Conservation (phyloP, 2,113 vertebrate species). For the Seriola quinqueradiata region DNA sequence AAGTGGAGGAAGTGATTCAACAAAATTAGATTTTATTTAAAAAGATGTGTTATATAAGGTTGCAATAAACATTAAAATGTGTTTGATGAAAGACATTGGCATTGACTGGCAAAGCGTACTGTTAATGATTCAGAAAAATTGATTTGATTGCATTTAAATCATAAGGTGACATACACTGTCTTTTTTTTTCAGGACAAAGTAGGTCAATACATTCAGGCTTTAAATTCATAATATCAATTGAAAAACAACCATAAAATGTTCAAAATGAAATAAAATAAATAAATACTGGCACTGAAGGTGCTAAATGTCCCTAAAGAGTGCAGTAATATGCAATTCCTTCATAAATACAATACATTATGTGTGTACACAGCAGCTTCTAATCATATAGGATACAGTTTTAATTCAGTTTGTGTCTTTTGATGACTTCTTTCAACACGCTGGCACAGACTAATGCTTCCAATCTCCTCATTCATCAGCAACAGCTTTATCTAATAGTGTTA, state of each 20-base stretch:
- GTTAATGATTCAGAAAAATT: conserved; percentile 4
- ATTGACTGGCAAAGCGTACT: conserved; percentile 18
- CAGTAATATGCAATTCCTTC: conserved; percentile 17
- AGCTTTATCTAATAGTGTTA: conserved; percentile 30
- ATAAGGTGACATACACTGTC: neutral
- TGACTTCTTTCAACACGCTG: conserved; percentile 3
- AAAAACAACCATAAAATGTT: conserved; percentile 12
- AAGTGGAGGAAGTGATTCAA: neutral
- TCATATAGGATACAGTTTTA: conserved; percentile 10
- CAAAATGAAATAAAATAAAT: conserved; percentile 23
- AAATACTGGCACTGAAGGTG: conserved; percentile 59
- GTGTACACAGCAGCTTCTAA: conserved; percentile 17
- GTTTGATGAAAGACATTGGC: conserved; percentile 11
- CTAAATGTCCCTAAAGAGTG: conserved; percentile 19
- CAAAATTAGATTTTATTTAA: conserved; percentile 24
- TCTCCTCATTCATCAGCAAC: conserved; percentile 38
- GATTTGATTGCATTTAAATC: conserved; percentile 22
- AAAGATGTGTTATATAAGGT: neutral
- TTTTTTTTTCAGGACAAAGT: neutral
- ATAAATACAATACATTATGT: conserved; percentile 42
- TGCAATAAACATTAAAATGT: conserved; percentile 12
- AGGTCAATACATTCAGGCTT: conserved; percentile 30
- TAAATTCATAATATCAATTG: conserved; percentile 4
- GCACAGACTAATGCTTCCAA: neutral
- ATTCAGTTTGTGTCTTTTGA: conserved; percentile 18